Evolutionary conservation across 1,140 invertebrate species (phyloP).

Genomic region (Hydropsyche tenuis): DNA sequence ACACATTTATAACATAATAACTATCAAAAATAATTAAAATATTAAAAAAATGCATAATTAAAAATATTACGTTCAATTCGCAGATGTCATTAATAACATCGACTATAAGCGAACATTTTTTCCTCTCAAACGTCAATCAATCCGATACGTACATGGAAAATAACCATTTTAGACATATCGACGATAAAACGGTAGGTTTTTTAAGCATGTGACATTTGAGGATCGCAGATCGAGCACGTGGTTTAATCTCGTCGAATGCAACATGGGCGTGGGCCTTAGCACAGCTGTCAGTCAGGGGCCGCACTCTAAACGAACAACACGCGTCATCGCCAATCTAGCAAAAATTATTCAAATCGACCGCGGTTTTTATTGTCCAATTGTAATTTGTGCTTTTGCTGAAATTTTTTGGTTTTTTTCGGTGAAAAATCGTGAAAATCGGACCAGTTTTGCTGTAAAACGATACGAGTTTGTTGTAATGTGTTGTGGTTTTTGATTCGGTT

Average conservation of each 20-base stretch:
- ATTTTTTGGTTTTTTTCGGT: neutral
- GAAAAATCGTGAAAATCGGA: neutral
- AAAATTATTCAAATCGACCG: neutral
- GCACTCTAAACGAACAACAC: conserved; percentile 22
- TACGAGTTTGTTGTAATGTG: neutral
- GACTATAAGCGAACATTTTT: too few species aligned
- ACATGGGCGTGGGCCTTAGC: conserved; percentile 19
- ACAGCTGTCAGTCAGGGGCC: conserved; percentile 30
- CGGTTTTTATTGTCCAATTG: too few species aligned
- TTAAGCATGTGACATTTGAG: neutral
- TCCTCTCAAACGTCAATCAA: too few species aligned
- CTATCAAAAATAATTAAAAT: too few species aligned
- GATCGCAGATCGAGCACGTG: conserved; percentile 17
- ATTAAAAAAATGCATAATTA: too few species aligned
- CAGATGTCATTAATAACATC: too few species aligned
- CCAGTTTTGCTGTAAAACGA: neutral
- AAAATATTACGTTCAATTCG: too few species aligned
- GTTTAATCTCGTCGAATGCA: neutral
- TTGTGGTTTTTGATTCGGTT: neutral
- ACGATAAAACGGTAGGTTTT: too few species aligned
- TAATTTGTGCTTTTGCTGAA: neutral
- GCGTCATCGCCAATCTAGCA: neutral
- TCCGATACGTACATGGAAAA: too few species aligned
- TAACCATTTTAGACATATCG: too few species aligned
- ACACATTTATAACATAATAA: too few species aligned